A percentile compares a stretch with the other conserved stretches of the same genome.
Evolutionary conservation across 1,140 invertebrate genomes (phyloP).

Genomic region (Rhopalosiphum padi): DNA sequence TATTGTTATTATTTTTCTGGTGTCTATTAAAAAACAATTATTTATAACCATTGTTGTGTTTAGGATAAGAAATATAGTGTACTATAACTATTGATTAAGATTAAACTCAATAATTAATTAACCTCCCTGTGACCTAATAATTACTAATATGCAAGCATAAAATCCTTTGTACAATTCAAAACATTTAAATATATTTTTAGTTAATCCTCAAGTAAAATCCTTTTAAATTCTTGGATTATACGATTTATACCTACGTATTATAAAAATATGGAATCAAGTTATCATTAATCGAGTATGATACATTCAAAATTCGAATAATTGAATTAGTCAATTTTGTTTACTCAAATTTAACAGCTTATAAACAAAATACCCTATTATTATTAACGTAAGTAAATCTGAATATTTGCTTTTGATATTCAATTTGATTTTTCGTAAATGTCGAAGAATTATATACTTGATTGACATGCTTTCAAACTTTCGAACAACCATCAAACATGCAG

Average conservation of each 20-base stretch:
- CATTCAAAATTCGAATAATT: background rate
- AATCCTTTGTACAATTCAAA: constrained; percentile 7
- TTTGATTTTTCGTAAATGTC: background rate
- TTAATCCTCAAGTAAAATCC: background rate
- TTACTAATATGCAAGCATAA: background rate
- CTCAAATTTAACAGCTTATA: background rate
- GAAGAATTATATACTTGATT: background rate
- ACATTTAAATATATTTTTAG: background rate
- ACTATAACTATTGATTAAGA: background rate
- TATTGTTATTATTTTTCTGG: background rate
- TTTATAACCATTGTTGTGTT: background rate
- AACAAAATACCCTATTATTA: background rate
- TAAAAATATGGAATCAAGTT: background rate
- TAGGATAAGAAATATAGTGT: background rate
- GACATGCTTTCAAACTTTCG: background rate
- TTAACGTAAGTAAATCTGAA: background rate
- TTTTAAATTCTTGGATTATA: background rate
- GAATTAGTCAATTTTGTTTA: background rate
- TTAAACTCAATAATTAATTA: constrained; percentile 1
- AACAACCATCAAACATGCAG: background rate
- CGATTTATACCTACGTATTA: background rate
- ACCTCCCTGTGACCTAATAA: background rate
- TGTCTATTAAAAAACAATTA: background rate
- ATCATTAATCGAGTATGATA: background rate
- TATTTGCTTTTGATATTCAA: no score